Base-by-base conservation (phyloP, 2,797 vertebrate genomes). In the Muraenolepis orangiensis region DNA sequence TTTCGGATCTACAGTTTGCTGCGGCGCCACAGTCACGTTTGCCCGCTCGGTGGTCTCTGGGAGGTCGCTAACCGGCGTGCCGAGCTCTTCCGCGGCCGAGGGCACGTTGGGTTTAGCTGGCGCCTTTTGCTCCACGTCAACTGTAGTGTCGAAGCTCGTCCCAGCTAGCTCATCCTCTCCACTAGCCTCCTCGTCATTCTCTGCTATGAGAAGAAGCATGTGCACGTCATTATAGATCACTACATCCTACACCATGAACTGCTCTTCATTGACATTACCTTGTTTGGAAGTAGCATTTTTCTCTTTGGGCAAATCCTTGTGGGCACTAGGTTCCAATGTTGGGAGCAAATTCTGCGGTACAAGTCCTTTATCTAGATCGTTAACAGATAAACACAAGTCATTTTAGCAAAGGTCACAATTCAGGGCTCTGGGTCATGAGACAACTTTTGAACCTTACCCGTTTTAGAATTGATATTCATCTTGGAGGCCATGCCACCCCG, bases 401-500 rank as follows among this genome's bases (percentile, higher is more conserved):
- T 38, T 38, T 40, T 26, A 26, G 57, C n/a, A 57, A 34, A 34
- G 51, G n/a, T 23, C 7, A 20, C 40, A 26, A 2, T 0, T 61
- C 69, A 36, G 12, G 32, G 20, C 23, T n/a, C n/a, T n/a, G n/a
- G n/a, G n/a, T n/a, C 12, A 29, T 67, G 28, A 16, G 2, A 30
- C 8, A 4, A 16, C 4, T 67, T 67, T 13, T 1, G 14, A 67
- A 4, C 14, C 30, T 29, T 18, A 67, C 66, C 66, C 28, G 29
- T 67, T 67, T 67, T 31, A 31, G 30, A 16, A 13, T 16, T 2
- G 13, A 8, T 31, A 29, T 29, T 6, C 8, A 10, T 57, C 8
- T 31, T 73, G 13, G 71, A 0, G 0, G 23, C 36, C 1, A 72
- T 0, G 0, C 90, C 85, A 75, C 85, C 82, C 71, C 85, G 81